Evolutionary conservation across 2,888 invertebrate species (phyloP).

Genomic region (Patella ulyssiponensis): DNA sequence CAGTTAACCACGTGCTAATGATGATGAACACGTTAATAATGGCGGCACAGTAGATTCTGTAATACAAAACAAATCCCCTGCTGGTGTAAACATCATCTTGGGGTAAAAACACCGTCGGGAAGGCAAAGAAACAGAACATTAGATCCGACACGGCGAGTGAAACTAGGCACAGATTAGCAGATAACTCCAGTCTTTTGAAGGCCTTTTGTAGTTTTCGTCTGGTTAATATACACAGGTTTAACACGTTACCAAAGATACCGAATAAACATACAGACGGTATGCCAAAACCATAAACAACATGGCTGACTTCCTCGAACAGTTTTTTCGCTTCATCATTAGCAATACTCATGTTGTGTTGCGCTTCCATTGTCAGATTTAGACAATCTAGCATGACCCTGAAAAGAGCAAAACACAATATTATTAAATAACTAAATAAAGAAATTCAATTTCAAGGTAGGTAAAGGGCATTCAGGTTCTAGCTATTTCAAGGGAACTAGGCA

Average conservation of each 20-base stretch:
- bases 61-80: slow-evolving; percentile 56
- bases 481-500: too few species aligned
- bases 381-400: slow-evolving; percentile 21
- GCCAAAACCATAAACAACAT: slow-evolving; percentile 68
- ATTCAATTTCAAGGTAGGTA: too few species aligned
- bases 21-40: slow-evolving; percentile 74
- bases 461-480: too few species aligned
- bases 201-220: slow-evolving; percentile 72
- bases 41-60: slow-evolving; percentile 60
- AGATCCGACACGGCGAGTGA: slow-evolving; percentile 86
- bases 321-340: slow-evolving; percentile 28
- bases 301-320: slow-evolving; percentile 46
- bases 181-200: slow-evolving; percentile 81
- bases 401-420: not conserved
- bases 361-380: slow-evolving; percentile 25
- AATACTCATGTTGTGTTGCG: slow-evolving; percentile 22
- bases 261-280: slow-evolving; percentile 81
- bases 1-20: slow-evolving; percentile 83
- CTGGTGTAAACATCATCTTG: slow-evolving; percentile 76
- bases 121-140: slow-evolving; percentile 75
- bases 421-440: not conserved
- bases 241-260: slow-evolving; percentile 84
- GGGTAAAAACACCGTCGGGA: slow-evolving; percentile 74
- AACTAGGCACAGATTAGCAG: slow-evolving; percentile 82
- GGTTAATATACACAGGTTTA: slow-evolving; percentile 85